phyloP scores from a whole-genome alignment of 35 echinoderm and acorn worm species.

The Anneissia japonica region DNA sequence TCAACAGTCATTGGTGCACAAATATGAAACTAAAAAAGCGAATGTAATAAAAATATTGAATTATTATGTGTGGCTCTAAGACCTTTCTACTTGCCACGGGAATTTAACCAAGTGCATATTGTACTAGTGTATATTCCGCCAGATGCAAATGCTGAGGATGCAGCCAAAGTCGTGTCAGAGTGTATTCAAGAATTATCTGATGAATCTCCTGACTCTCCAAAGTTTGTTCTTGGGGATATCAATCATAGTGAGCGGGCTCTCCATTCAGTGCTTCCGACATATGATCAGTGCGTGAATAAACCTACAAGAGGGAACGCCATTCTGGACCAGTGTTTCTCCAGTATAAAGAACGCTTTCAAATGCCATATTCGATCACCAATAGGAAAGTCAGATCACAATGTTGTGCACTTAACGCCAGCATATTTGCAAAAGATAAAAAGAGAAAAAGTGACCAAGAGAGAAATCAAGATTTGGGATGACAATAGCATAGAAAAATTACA shows the following conservation, averaged over 20 bases:
- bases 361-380: not conserved
- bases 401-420: not conserved
- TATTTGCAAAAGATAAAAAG: not conserved
- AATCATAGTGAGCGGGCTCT: not conserved
- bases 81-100: constrained; percentile 25
- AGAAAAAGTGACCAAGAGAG: not conserved
- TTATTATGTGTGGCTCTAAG: constrained; percentile 31
- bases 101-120: constrained; percentile 37
- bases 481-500: not conserved
- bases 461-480: not conserved
- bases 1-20: not conserved
- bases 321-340: not conserved
- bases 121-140: constrained; percentile 28
- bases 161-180: not conserved
- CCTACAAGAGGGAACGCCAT: not conserved
- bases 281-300: not conserved
- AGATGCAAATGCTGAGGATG: constrained; percentile 20
- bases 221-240: not conserved
- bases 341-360: not conserved
- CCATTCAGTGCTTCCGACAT: not conserved
- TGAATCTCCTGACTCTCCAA: not conserved
- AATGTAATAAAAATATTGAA: constrained; percentile 22
- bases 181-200: not conserved
- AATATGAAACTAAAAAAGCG: constrained; percentile 2
- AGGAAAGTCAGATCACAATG: not conserved